Conservation (phyloP, 1,140 invertebrate species). For the Orussus abietinus region DNA sequence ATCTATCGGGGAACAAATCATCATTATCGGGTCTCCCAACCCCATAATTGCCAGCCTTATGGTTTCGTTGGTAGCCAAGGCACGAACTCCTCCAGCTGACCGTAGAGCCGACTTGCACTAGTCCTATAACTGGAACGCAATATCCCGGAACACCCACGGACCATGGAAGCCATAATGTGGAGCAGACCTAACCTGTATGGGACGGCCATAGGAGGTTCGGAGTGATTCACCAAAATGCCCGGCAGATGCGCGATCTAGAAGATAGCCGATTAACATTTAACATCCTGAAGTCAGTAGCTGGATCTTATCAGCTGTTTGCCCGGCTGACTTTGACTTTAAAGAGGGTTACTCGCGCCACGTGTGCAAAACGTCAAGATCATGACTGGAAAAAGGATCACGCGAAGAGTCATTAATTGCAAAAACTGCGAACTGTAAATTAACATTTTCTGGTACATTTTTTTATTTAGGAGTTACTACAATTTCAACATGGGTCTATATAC, state of each 20-base stretch:
- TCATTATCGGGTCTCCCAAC: conserved; percentile 28
- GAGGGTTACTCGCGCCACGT: too few species aligned
- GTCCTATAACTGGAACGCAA: conserved; percentile 33
- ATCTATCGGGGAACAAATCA: conserved; percentile 38
- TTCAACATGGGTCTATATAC: too few species aligned
- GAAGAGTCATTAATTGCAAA: too few species aligned
- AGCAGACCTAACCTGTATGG: conserved; percentile 30
- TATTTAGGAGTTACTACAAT: too few species aligned
- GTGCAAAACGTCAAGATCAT: too few species aligned
- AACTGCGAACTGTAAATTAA: too few species aligned
- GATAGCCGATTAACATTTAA: conserved; percentile 39
- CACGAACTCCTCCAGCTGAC: conserved; percentile 39
- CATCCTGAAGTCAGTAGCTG: too few species aligned
- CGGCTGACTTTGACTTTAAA: too few species aligned
- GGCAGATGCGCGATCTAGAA: conserved; percentile 50
- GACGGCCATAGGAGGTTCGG: conserved; percentile 19
- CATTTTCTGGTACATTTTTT: too few species aligned
- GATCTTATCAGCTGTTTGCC: too few species aligned
- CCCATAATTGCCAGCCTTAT: conserved; percentile 41
- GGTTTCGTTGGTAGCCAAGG: conserved; percentile 26
- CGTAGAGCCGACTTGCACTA: conserved; percentile 15
- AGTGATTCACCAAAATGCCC: conserved; percentile 48
- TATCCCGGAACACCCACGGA: conserved; percentile 45
- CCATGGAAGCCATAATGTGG: conserved; percentile 42
- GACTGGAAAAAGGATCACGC: too few species aligned